Percentiles rank a stretch among this genome's conserved stretches.
Conservation (phyloP, 2,888 invertebrate genomes). For the Chymomyza amoena region DNA sequence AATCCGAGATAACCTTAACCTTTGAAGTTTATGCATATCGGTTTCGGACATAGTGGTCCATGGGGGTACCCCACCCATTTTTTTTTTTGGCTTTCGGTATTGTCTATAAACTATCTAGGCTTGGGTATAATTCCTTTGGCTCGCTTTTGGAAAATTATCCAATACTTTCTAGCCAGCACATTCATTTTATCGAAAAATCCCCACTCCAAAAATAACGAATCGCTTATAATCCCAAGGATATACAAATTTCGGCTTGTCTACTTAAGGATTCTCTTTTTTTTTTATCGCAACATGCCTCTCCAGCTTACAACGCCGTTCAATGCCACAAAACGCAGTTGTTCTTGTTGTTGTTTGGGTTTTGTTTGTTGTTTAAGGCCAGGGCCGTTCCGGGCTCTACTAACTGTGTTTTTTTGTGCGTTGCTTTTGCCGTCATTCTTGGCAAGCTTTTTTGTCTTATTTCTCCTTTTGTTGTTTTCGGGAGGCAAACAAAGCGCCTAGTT, state of each 20-base stretch:
- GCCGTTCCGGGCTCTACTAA: conserved; percentile 17
- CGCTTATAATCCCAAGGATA: not conserved
- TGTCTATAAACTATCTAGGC: no score
- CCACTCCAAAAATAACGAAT: no score
- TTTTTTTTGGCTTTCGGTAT: no score
- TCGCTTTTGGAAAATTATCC: no score
- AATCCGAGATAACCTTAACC: no score
- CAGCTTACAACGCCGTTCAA: not conserved
- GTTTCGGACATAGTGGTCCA: no score
- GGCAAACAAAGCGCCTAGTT: conserved; percentile 37
- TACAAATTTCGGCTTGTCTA: not conserved
- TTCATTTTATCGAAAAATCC: no score
- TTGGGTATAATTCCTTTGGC: no score
- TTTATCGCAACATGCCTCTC: not conserved
- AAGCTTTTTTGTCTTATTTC: not conserved
- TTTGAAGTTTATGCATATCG: no score
- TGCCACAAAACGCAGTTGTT: not conserved
- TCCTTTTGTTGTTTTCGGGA: conserved; percentile 27
- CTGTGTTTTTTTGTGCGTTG: not conserved
- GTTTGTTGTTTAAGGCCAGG: conserved; percentile 51
- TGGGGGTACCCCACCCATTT: no score
- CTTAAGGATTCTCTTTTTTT: not conserved
- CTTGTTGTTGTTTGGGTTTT: not conserved
- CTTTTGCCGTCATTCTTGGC: not conserved
- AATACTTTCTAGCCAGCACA: no score